phyloP scores from a whole-genome alignment of 2,797 vertebrate species.

The Agapornis canus region DNA sequence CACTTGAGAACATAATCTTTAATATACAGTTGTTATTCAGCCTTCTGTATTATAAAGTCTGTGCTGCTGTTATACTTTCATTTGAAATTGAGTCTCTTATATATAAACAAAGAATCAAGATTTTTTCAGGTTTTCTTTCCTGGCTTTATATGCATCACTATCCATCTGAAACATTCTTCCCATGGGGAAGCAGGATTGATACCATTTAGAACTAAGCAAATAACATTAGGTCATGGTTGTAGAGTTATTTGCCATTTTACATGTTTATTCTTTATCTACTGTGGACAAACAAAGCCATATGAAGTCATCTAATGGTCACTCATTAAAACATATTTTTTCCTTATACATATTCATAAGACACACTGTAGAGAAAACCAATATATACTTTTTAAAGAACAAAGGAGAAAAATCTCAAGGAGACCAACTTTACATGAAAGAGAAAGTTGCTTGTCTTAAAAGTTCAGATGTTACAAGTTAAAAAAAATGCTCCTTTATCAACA shows the following conservation, averaged over 20 bases:
- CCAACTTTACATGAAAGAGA: constrained; percentile 4
- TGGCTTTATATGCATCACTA: not conserved
- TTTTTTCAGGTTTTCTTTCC: not conserved
- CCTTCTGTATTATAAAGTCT: not conserved
- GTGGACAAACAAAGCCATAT: not conserved
- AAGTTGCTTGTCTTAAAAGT: not conserved
- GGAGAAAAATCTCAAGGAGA: constrained; percentile 8
- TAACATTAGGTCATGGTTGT: not conserved
- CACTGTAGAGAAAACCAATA: not conserved
- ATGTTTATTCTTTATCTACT: not conserved
- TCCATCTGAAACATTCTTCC: not conserved
- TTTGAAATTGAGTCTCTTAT: not conserved
- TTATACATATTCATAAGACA: constrained; percentile 39
- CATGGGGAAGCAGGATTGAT: not conserved
- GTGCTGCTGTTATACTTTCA: not conserved
- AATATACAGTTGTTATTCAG: not conserved
- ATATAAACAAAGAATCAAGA: not conserved
- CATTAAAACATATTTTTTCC: constrained; percentile 45
- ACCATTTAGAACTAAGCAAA: not conserved
- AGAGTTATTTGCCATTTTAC: not conserved
- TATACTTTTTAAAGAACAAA: not conserved
- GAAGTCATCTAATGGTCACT: constrained; percentile 29
- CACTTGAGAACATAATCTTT: not conserved
- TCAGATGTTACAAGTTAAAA: constrained; percentile 26
- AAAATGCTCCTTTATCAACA: not conserved